A percentile compares a stretch with the other conserved stretches of the same genome.
phyloP scores from a whole-genome alignment of 37 sponge, comb jelly and placozoan genomes.

The Aphrocallistes beatrix region DNA sequence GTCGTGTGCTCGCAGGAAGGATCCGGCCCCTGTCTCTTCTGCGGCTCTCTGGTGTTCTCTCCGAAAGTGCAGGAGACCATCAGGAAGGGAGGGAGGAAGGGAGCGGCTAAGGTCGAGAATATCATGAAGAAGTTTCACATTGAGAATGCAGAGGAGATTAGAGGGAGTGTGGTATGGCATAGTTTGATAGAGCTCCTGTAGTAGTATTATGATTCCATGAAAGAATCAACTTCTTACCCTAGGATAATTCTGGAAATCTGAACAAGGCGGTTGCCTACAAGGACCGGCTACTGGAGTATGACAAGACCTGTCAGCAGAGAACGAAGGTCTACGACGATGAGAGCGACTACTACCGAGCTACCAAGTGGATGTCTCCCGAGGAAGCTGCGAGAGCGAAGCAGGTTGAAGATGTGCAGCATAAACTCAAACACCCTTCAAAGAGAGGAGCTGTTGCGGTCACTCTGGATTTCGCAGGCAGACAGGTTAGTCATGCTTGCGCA shows the following conservation, averaged over 20 bases:
- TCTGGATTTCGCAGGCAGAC: constrained; percentile 81
- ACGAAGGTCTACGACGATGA: constrained; percentile 89
- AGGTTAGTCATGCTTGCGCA: neutral
- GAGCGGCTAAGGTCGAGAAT: constrained; percentile 40
- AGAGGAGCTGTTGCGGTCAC: constrained; percentile 35
- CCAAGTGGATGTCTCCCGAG: constrained; percentile 62
- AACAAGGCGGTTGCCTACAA: constrained; percentile 57
- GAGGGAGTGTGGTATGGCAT: neutral
- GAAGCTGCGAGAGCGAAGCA: constrained; percentile 40
- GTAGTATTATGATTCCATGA: too few species aligned
- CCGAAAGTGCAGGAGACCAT: constrained; percentile 56
- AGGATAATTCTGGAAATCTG: too few species aligned
- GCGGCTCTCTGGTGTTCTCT: constrained; percentile 72
- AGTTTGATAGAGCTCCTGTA: too few species aligned
- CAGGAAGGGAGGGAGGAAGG: constrained; percentile 49
- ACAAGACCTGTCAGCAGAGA: constrained; percentile 58
- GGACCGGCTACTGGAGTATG: constrained; percentile 73
- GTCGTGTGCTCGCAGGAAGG: constrained; percentile 93
- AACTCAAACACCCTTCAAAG: constrained; percentile 24
- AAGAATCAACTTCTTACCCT: too few species aligned
- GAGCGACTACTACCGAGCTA: constrained; percentile 66
- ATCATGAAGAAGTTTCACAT: constrained; percentile 42
- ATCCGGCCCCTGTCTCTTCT: constrained; percentile 83
- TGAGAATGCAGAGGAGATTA: neutral
- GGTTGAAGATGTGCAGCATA: constrained; percentile 37